Evolutionary conservation across 2,797 vertebrate species (phyloP), one percentile per base, ranked within the genome.

Genomic region (Xiphophorus birchmanni): DNA sequence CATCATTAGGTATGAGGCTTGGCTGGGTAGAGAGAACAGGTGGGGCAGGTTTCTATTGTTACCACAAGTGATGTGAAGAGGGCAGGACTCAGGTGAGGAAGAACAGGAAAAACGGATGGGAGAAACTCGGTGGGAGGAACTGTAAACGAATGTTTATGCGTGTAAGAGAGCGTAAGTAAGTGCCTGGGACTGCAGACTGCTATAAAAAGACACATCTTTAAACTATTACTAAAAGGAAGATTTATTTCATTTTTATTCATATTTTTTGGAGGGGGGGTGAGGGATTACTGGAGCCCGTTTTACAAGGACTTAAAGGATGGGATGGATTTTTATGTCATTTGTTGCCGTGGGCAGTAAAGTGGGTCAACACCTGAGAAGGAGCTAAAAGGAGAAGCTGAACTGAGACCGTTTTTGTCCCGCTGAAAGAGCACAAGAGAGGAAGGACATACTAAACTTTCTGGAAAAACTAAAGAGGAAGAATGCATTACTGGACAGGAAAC

Each of bases 1-100:
- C 95, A 82, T 44, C 87, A 72, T 86, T 81, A 81, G 74, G 1
- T 82, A 29, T 32, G 74, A 83, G 91, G 90, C 74, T 67, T 86
- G 87, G 80, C 75, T 84, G 79, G 79, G 52, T 52, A 75, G n/a
- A 75, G 18, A 26, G 76, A 89, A 90, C 93, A 95, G 95, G 96
- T 95, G 93, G 92, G 91, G 82, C 87, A 58, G 86, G 92, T 91
- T 88, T 92, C 89, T 88, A 84, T 92, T 94, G 91, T 93, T 87
- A 82, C 84, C 42, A 78, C 90, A 90, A 85, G 92, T 91, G 91
- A 78, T 63, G 63, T 82, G 35, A 79, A 50, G 79, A 75, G 80
- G 35, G 58, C 21, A 71, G 78, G 74, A 77, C 60, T 72, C 73
- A 63, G 75, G 74, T 78, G 65, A 56, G 86, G 45, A 40, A 54